Evolutionary conservation across 2,888 invertebrate genomes (phyloP).

Genomic region (Pyrrhosoma nymphula): DNA sequence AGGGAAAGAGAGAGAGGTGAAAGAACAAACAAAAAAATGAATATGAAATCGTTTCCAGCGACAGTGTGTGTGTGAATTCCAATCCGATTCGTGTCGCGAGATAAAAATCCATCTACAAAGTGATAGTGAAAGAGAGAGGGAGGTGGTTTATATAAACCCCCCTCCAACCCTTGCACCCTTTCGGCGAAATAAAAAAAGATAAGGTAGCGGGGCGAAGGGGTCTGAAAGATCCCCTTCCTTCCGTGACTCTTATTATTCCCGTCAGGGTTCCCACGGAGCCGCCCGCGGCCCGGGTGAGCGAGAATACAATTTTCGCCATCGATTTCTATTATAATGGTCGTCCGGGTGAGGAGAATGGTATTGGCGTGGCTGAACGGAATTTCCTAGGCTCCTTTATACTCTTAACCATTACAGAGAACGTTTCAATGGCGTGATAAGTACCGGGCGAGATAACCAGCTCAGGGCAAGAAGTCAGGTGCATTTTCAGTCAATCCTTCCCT

Average conservation of each 20-base stretch:
- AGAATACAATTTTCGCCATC: neutral
- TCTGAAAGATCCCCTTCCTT: neutral
- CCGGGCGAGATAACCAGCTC: neutral
- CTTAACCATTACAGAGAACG: neutral
- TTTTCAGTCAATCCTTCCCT: neutral
- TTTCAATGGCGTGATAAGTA: neutral
- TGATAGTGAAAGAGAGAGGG: neutral
- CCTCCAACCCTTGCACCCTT: neutral
- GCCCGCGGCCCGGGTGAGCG: too few species aligned
- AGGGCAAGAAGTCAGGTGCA: neutral
- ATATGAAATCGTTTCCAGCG: neutral
- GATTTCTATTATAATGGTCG: neutral
- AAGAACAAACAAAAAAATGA: neutral
- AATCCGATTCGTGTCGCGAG: neutral
- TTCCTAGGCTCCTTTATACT: neutral
- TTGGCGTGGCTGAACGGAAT: neutral
- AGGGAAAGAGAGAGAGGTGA: neutral
- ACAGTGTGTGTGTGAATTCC: neutral
- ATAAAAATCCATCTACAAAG: neutral
- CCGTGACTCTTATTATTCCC: slow-evolving; percentile 9
- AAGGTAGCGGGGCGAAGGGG: neutral
- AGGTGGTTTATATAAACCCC: neutral
- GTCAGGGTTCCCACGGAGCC: too few species aligned
- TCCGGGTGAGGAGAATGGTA: neutral
- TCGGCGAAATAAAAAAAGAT: neutral